Percentiles rank a stretch among this genome's conserved stretches.
Evolutionary conservation across 2,888 invertebrate genomes (phyloP).

Genomic region (Euclidia mi): DNA sequence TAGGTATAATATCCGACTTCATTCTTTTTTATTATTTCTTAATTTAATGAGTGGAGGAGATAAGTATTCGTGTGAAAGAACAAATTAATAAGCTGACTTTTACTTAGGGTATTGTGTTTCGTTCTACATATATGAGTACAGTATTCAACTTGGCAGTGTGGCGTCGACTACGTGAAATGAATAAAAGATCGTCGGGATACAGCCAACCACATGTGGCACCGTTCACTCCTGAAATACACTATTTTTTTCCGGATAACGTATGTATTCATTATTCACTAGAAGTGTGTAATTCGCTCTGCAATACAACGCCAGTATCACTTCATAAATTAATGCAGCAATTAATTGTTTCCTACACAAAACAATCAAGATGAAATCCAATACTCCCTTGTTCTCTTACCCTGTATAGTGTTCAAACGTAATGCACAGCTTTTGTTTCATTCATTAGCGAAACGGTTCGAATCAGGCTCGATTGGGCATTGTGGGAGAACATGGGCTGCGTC

Average conservation of each 20-base stretch:
- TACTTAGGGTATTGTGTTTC: constrained; percentile 2
- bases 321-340: too few relatives aligned
- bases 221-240: constrained; percentile 1
- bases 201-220: constrained; percentile 4
- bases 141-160: constrained; percentile 5
- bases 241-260: background rate
- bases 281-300: background rate
- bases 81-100: constrained; percentile 8
- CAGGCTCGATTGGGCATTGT: constrained; percentile 46
- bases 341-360: too few relatives aligned
- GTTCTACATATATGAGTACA: constrained; percentile 12
- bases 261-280: background rate
- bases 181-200: constrained; percentile 13
- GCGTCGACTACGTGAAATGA: constrained; percentile 22
- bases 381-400: background rate
- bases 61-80: background rate
- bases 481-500: constrained; percentile 21
- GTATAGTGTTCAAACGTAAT: constrained; percentile 18
- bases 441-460: constrained; percentile 43
- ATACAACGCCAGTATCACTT: background rate
- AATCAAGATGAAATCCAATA: too few relatives aligned
- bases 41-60: background rate
- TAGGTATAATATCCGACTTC: too few relatives aligned
- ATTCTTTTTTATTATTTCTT: too few relatives aligned
- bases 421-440: constrained; percentile 47